Percentiles rank a stretch among this genome's conserved stretches.
Conservation (phyloP, 2,797 vertebrate species). For the Pogonophryne albipinna region DNA sequence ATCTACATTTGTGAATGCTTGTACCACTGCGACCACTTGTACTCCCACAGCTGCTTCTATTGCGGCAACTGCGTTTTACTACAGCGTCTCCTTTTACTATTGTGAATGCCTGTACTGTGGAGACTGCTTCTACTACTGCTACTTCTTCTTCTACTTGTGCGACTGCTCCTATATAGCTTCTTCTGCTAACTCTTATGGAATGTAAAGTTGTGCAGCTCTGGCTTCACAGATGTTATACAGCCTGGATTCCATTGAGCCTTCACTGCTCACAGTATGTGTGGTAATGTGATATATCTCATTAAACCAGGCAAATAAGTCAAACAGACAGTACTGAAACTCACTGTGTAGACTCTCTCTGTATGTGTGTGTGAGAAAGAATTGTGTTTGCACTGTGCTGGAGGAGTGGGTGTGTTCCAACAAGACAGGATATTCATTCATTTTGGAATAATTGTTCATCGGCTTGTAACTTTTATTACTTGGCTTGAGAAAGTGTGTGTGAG, state of each 20-base stretch:
- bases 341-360: conserved; percentile 22
- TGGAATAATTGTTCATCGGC: conserved; percentile 74
- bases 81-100: too few species aligned
- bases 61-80: too few species aligned
- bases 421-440: conserved; percentile 77
- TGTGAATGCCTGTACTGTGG: too few species aligned
- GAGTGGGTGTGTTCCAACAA: conserved; percentile 64
- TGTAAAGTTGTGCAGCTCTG: conserved; percentile 4
- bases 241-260: conserved; percentile 38
- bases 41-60: too few species aligned
- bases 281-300: conserved; percentile 66
- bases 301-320: conserved; percentile 60
- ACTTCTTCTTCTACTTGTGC: too few species aligned
- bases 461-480: conserved; percentile 55
- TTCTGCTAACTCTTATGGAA: neutral
- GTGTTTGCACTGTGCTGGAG: conserved; percentile 42
- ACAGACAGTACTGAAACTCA: conserved; percentile 52
- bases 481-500: conserved; percentile 15
- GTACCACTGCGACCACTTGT: too few species aligned
- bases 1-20: too few species aligned
- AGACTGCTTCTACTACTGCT: too few species aligned
- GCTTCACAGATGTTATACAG: conserved; percentile 25
- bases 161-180: neutral
- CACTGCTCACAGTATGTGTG: conserved; percentile 19
- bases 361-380: conserved; percentile 8